Evolutionary conservation across 2,797 vertebrate genomes (phyloP).

Genomic region (Chaetophractus vellerosus): DNA sequence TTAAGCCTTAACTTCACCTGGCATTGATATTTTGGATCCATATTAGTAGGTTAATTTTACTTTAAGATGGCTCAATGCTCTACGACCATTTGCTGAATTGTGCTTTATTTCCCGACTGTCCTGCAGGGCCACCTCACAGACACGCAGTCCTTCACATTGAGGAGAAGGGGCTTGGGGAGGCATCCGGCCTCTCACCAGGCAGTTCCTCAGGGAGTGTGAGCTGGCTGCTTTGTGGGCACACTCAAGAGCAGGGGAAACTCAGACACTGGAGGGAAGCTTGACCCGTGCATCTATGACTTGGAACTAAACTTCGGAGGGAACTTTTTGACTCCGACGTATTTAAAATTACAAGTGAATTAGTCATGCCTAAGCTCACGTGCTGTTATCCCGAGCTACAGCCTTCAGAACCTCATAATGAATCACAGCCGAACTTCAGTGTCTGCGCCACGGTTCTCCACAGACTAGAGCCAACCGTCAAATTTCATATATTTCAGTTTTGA

Average conservation of each 20-base stretch:
- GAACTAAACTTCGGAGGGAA: constrained; percentile 38
- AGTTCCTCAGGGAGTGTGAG: background rate
- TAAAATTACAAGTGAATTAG: constrained; percentile 59
- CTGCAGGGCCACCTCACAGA: background rate
- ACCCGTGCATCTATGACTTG: background rate
- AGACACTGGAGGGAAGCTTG: background rate
- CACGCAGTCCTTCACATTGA: background rate
- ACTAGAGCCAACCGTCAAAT: background rate
- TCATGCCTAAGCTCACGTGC: background rate
- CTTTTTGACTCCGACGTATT: constrained; percentile 57
- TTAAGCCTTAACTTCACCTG: background rate
- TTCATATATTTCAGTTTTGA: constrained; percentile 50
- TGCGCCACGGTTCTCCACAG: background rate
- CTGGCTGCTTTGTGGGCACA: background rate
- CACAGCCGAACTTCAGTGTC: background rate
- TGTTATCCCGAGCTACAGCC: background rate
- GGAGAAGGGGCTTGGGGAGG: background rate
- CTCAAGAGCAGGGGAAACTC: background rate
- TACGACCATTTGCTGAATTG: background rate
- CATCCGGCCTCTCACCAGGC: background rate
- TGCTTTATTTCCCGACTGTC: background rate
- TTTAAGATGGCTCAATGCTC: background rate
- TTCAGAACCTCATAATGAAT: constrained; percentile 2
- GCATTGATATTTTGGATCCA: background rate
- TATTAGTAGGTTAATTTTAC: background rate